Conservation (phyloP, 2,888 invertebrate species). For the Eledona agricola region DNA sequence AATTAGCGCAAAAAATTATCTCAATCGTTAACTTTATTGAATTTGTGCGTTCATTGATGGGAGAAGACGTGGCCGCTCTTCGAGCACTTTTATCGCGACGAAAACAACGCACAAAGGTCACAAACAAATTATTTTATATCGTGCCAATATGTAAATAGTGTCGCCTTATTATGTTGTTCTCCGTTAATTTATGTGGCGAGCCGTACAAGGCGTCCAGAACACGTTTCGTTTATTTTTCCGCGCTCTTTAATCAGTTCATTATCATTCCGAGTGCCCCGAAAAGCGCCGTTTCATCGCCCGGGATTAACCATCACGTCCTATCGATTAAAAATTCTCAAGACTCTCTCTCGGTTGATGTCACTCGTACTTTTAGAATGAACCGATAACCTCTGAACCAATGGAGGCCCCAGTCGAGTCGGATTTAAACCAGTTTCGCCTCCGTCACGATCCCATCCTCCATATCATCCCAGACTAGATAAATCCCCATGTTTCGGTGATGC, state of each 20-base stretch:
- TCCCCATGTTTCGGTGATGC: too few relatives aligned
- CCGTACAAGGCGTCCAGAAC: conserved; percentile 18
- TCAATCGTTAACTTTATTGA: conserved; percentile 39
- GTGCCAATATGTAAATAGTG: conserved; percentile 26
- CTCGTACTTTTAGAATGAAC: conserved; percentile 25
- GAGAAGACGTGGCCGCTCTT: neutral
- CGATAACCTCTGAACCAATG: conserved; percentile 20
- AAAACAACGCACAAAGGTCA: conserved; percentile 31
- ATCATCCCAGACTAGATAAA: too few relatives aligned
- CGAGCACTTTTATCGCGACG: conserved; percentile 18
- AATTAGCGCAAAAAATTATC: conserved; percentile 43
- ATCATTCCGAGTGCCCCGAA: conserved; percentile 10
- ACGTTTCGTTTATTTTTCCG: conserved; percentile 14
- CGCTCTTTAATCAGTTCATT: conserved; percentile 23
- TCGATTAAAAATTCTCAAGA: conserved; percentile 15
- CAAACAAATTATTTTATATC: conserved; percentile 29
- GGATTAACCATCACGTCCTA: conserved; percentile 10
- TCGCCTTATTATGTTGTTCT: conserved; percentile 16
- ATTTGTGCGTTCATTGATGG: conserved; percentile 38
- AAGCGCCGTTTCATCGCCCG: conserved; percentile 24
- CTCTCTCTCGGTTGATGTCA: conserved; percentile 27
- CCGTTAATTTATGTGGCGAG: conserved; percentile 14
- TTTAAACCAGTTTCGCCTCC: too few relatives aligned
- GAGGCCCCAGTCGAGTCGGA: conserved; percentile 8
- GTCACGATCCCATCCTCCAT: too few relatives aligned